A percentile compares a stretch with the other conserved stretches of the same genome.
phyloP scores from a whole-genome alignment of 2,888 invertebrate species.

The Drosophila rubida region DNA sequence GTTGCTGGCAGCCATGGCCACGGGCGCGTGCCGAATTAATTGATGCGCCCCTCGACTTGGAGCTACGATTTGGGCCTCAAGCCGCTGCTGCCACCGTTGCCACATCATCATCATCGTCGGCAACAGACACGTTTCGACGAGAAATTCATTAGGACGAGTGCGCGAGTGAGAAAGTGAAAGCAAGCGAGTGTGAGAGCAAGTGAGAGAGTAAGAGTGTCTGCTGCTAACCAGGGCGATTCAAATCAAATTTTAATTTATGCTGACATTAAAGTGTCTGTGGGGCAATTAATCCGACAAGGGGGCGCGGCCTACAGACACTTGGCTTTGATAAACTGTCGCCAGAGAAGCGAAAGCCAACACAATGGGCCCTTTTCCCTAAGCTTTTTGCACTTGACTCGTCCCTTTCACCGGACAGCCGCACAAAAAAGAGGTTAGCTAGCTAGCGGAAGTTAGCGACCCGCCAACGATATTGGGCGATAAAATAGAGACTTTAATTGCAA shows the following conservation, averaged over 20 bases:
- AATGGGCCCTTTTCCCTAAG: slow-evolving; percentile 17
- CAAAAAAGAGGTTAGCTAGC: slow-evolving; percentile 48
- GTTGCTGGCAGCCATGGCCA: slow-evolving; percentile 13
- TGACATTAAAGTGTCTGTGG: slow-evolving; percentile 70
- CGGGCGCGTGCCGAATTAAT: slow-evolving; percentile 65
- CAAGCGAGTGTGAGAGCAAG: not conserved
- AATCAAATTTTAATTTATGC: slow-evolving; percentile 74
- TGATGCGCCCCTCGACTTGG: slow-evolving; percentile 46
- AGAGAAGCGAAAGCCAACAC: slow-evolving; percentile 15
- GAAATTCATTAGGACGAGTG: slow-evolving; percentile 61
- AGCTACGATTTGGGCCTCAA: slow-evolving; percentile 23
- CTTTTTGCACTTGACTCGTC: slow-evolving; percentile 7
- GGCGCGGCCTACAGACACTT: slow-evolving; percentile 32
- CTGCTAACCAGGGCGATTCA: slow-evolving; percentile 15
- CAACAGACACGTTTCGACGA: slow-evolving; percentile 39
- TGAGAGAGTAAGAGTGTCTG: slow-evolving; percentile 18
- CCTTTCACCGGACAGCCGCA: not conserved
- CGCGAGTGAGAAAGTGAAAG: not conserved
- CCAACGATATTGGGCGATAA: not conserved
- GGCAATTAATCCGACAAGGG: slow-evolving; percentile 64
- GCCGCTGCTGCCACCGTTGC: slow-evolving; percentile 15
- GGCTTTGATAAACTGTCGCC: slow-evolving; percentile 29
- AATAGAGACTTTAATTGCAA: not conserved
- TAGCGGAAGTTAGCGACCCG: not conserved
- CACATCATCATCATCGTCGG: not conserved